These are phyloP conservation scores for Hemitrygon akajei DNA, from an alignment of 2,797 vertebrate genomes.

Conservation along the genomic window DNA sequence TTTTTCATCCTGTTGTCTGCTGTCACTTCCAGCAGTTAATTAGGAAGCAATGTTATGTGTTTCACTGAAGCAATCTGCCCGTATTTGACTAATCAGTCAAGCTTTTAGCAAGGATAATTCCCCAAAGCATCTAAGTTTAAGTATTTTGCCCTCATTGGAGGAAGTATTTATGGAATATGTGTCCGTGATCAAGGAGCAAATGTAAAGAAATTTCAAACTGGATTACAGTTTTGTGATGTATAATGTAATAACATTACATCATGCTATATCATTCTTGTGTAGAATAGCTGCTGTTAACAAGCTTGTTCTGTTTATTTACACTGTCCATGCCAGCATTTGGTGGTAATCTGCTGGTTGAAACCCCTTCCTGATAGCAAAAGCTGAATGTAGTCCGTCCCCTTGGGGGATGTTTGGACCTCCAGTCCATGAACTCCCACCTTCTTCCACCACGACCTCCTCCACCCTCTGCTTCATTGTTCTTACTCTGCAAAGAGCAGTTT, in stretches of 20 bases:
- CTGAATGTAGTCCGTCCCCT: neutral
- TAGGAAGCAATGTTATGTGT: no score
- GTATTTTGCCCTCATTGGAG: neutral
- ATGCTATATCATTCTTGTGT: neutral
- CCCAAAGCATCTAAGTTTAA: neutral
- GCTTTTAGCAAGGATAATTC: neutral
- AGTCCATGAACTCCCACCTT: neutral
- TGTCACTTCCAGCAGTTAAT: no score
- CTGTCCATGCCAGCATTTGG: neutral
- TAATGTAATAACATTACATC: no score
- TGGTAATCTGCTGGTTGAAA: neutral
- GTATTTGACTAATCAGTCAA: no score
- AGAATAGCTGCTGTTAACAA: neutral
- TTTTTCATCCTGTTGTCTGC: no score
- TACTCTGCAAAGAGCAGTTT: no score
- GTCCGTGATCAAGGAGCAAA: neutral
- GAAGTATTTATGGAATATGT: neutral
- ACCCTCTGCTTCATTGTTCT: no score
- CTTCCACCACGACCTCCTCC: neutral
- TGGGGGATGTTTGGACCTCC: neutral
- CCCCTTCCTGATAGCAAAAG: neutral
- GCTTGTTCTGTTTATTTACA: neutral
- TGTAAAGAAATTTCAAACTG: neutral
- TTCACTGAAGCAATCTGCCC: no score
- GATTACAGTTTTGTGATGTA: neutral